Evolutionary conservation across 2,888 invertebrate species (phyloP).

Genomic region (Aphidius colemani): DNA sequence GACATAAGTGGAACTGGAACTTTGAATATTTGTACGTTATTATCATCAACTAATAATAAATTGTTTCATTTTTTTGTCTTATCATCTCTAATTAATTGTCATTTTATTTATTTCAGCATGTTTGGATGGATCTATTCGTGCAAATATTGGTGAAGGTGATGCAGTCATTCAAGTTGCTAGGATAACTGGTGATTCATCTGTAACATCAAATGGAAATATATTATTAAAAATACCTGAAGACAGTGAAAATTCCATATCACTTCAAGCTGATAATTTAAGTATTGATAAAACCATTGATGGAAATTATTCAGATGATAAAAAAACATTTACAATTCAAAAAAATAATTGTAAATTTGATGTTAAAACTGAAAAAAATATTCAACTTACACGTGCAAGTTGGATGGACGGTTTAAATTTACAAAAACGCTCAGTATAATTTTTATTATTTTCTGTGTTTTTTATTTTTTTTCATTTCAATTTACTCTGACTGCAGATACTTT

Average conservation of each 20-base stretch:
- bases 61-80: not conserved
- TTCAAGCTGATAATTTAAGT: conserved; percentile 29
- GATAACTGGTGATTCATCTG: conserved; percentile 48
- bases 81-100: not conserved
- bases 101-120: conserved; percentile 47
- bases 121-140: conserved; percentile 54
- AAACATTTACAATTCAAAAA: conserved; percentile 26
- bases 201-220: conserved; percentile 46
- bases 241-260: conserved; percentile 29
- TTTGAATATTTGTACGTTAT: conserved; percentile 29
- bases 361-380: conserved; percentile 30
- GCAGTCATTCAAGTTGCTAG: conserved; percentile 54
- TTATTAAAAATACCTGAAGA: conserved; percentile 43
- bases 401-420: conserved; percentile 31
- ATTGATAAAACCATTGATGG: conserved; percentile 31
- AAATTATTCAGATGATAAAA: conserved; percentile 19
- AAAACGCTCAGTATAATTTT: no score
- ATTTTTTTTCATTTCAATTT: no score
- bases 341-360: conserved; percentile 28
- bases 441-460: no score
- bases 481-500: no score
- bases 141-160: conserved; percentile 45
- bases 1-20: conserved; percentile 36
- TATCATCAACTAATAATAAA: not conserved
- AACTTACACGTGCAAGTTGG: conserved; percentile 35